Evolutionary conservation across 2,888 invertebrate species (phyloP).

Genomic region (Aphodius sticticus): DNA sequence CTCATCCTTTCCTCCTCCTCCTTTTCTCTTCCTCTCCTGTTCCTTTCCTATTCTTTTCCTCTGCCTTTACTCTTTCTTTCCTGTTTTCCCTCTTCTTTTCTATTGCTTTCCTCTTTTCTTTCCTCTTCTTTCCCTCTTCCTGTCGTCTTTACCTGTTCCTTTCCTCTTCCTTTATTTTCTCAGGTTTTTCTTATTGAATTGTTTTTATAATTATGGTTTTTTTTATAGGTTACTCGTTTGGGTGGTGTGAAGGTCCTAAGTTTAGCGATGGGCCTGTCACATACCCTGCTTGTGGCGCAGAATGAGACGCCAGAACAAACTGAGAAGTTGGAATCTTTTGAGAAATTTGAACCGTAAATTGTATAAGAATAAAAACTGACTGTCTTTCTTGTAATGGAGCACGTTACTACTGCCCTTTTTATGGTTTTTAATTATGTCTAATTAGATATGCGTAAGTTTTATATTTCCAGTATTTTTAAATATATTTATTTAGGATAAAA

Average conservation of each 20-base stretch:
- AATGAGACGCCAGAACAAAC: slow-evolving; percentile 72
- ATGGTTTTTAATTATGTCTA: slow-evolving; percentile 32
- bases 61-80: too few species aligned
- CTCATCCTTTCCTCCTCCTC: too few species aligned
- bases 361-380: slow-evolving; percentile 31
- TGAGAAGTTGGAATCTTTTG: slow-evolving; percentile 67
- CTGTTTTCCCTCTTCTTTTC: too few species aligned
- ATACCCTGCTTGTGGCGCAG: slow-evolving; percentile 76
- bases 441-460: slow-evolving; percentile 33
- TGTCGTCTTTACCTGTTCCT: too few species aligned
- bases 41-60: too few species aligned
- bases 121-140: too few species aligned
- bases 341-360: slow-evolving; percentile 59
- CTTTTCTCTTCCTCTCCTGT: too few species aligned
- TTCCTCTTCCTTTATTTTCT: too few species aligned
- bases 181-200: too few species aligned
- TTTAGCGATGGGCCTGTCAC: slow-evolving; percentile 86
- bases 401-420: slow-evolving; percentile 35
- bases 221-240: slow-evolving; percentile 65
- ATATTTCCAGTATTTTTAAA: slow-evolving; percentile 38
- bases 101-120: too few species aligned
- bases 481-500: slow-evolving; percentile 34
- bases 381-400: slow-evolving; percentile 33
- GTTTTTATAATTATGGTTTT: slow-evolving; percentile 33
- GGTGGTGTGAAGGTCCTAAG: slow-evolving; percentile 79